Conservation (phyloP, 1,140 invertebrate genomes). For the Trachymyrmex cornetzi region DNA sequence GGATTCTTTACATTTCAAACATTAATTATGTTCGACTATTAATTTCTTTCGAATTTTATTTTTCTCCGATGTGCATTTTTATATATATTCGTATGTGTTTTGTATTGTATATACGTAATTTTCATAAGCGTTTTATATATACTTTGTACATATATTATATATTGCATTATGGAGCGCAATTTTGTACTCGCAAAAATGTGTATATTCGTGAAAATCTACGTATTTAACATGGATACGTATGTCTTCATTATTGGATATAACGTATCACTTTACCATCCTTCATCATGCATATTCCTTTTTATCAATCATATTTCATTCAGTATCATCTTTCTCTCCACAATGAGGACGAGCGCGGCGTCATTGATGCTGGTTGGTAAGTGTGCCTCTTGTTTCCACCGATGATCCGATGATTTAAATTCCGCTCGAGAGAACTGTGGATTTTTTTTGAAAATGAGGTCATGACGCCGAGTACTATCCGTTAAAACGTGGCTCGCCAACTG, state of each 20-base stretch:
- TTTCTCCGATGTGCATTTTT: constrained; percentile 26
- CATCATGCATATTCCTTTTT: neutral
- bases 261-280: constrained; percentile 2
- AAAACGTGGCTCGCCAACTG: neutral
- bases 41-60: neutral
- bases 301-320: constrained; percentile 60
- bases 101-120: neutral
- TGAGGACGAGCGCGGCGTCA: constrained; percentile 60
- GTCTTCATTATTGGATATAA: constrained; percentile 23
- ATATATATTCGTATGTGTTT: constrained; percentile 18
- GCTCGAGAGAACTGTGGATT: constrained; percentile 32
- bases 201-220: constrained; percentile 40
- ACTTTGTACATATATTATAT: constrained; percentile 21
- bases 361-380: constrained; percentile 65
- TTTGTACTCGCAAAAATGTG: constrained; percentile 40
- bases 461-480: neutral
- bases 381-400: constrained; percentile 54
- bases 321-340: constrained; percentile 41
- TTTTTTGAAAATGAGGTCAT: constrained; percentile 49
- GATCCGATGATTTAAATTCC: constrained; percentile 64
- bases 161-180: constrained; percentile 19
- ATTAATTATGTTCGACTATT: constrained; percentile 13
- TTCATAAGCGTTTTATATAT: constrained; percentile 16
- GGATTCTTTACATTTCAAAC: neutral
- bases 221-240: constrained; percentile 17